Evolutionary conservation across 1,140 invertebrate genomes (phyloP).

Genomic region (Dinoponera quadriceps): DNA sequence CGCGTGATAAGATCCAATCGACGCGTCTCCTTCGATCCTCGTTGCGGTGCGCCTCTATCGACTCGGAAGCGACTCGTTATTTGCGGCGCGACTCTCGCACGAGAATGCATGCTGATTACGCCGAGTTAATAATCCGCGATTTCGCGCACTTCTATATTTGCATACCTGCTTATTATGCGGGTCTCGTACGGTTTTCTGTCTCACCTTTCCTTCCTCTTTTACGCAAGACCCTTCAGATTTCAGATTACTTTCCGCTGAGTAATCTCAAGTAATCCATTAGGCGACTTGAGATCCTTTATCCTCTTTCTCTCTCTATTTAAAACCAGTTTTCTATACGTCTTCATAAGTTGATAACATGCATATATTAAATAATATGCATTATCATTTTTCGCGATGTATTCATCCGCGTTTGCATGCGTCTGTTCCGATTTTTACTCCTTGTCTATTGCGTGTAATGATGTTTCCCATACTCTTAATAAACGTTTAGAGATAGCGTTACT

Average conservation of each 20-base stretch:
- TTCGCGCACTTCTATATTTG: constrained; percentile 16
- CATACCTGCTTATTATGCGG: neutral
- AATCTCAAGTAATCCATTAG: constrained; percentile 15
- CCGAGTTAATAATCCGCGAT: constrained; percentile 24
- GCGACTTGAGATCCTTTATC: neutral
- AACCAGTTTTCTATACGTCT: neutral
- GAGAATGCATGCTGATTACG: neutral
- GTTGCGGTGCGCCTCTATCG: neutral
- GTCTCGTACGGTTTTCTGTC: neutral
- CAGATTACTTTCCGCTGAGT: neutral
- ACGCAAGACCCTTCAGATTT: neutral
- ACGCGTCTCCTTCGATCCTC: neutral
- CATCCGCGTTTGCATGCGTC: neutral
- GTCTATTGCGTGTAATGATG: neutral
- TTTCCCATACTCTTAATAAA: neutral
- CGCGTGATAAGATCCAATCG: constrained; percentile 11
- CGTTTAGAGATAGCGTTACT: too few relatives aligned
- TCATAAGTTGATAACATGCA: constrained; percentile 2
- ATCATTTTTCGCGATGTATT: neutral
- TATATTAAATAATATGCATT: neutral
- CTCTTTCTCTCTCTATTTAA: neutral
- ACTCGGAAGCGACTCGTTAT: constrained; percentile 1
- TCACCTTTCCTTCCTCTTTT: neutral
- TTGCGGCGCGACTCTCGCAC: neutral
- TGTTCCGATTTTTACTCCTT: neutral